phyloP scores from a whole-genome alignment of 2,888 invertebrate genomes.

The Ethmia dodecea region DNA sequence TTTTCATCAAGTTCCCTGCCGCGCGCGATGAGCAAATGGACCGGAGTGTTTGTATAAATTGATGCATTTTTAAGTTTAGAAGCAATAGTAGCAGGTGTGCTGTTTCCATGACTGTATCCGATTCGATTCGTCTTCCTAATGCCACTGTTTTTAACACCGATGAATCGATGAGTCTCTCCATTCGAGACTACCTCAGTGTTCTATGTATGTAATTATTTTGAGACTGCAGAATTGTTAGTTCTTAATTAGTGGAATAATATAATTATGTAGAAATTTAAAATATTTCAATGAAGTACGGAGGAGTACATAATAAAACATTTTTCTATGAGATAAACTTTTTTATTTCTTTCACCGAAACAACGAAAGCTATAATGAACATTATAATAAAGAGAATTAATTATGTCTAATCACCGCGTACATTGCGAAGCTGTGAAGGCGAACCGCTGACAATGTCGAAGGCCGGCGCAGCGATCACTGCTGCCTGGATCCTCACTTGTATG shows the following conservation, averaged over 20 bases:
- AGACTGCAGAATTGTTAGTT: slow-evolving; percentile 76
- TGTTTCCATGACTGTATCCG: slow-evolving; percentile 34
- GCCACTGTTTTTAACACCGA: slow-evolving; percentile 15
- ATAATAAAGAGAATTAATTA: not conserved
- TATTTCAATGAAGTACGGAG: slow-evolving; percentile 61
- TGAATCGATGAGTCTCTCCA: slow-evolving; percentile 46
- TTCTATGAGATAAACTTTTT: slow-evolving; percentile 49
- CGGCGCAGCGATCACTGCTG: slow-evolving; percentile 57
- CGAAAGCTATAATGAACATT: not conserved
- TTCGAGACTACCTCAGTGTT: slow-evolving; percentile 66
- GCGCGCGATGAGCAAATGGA: slow-evolving; percentile 29
- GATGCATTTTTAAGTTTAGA: slow-evolving; percentile 68
- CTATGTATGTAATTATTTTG: slow-evolving; percentile 69
- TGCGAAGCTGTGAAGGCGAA: slow-evolving; percentile 37
- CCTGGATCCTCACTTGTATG: slow-evolving; percentile 56
- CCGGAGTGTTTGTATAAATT: slow-evolving; percentile 42
- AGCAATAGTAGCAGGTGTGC: slow-evolving; percentile 40
- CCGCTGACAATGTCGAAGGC: slow-evolving; percentile 48
- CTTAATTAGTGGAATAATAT: slow-evolving; percentile 63
- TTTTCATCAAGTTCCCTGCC: slow-evolving; percentile 42
- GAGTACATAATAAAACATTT: slow-evolving; percentile 71
- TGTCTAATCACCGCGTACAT: slow-evolving; percentile 47
- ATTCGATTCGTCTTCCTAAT: slow-evolving; percentile 31
- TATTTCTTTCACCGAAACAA: slow-evolving; percentile 20
- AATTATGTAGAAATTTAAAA: slow-evolving; percentile 67